Evolutionary conservation across 2,888 invertebrate species (phyloP).

Genomic region (Dolichopus griseipennis): DNA sequence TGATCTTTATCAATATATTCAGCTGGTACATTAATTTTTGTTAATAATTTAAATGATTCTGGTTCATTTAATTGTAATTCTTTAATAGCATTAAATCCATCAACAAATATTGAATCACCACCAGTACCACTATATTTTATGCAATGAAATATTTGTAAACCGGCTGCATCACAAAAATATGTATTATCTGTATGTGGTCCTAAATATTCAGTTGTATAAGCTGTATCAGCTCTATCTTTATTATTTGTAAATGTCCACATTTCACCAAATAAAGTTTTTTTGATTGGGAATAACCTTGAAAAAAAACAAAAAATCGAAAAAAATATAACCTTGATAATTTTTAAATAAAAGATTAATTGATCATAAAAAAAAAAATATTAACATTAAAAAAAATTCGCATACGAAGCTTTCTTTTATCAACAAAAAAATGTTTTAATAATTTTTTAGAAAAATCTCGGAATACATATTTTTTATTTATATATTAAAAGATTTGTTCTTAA

Average conservation of each 20-base stretch:
- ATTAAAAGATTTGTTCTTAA: too few species aligned
- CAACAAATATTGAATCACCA: slow-evolving; percentile 65
- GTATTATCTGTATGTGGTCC: slow-evolving; percentile 71
- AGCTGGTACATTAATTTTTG: slow-evolving; percentile 50
- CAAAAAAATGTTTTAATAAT: too few species aligned
- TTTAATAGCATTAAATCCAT: slow-evolving; percentile 60
- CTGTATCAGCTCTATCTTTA: slow-evolving; percentile 58
- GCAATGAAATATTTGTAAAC: slow-evolving; percentile 56
- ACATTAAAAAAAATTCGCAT: too few species aligned
- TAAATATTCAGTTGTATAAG: slow-evolving; percentile 59
- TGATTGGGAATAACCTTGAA: slow-evolving; percentile 52
- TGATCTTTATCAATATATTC: slow-evolving; percentile 57
- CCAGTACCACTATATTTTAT: slow-evolving; percentile 51
- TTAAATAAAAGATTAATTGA: too few species aligned
- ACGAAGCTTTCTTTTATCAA: too few species aligned
- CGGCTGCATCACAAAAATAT: slow-evolving; percentile 66
- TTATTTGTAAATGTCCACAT: slow-evolving; percentile 59
- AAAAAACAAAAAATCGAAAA: slow-evolving; percentile 27
- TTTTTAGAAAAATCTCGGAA: too few species aligned
- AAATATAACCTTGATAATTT: too few species aligned
- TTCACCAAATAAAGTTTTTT: slow-evolving; percentile 63
- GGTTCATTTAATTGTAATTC: slow-evolving; percentile 48
- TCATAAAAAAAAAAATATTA: neutral
- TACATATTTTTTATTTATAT: too few species aligned
- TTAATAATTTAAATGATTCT: slow-evolving; percentile 52